phyloP scores from a whole-genome alignment of 2,113 vertebrate genomes.

The Acanthochromis polyacanthus region DNA sequence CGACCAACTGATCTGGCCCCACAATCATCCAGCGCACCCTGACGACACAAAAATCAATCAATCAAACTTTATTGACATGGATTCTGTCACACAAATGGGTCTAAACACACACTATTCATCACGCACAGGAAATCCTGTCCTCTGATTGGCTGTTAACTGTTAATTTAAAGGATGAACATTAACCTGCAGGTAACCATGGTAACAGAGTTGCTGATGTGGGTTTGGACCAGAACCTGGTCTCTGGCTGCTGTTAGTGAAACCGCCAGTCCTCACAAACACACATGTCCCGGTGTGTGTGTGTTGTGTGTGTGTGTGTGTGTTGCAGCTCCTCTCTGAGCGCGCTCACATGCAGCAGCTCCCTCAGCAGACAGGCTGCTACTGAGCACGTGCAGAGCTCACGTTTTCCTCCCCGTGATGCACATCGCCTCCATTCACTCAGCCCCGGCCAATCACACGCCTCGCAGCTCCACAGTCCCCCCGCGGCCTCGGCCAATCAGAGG shows the following conservation, averaged over 20 bases:
- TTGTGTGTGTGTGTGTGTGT: background rate
- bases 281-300: background rate
- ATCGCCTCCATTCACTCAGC: slow-evolving; percentile 24
- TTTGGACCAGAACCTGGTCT: too few relatives aligned
- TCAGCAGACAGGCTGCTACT: background rate
- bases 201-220: background rate
- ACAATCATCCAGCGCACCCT: slow-evolving; percentile 24
- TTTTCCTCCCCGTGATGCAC: slow-evolving; percentile 66
- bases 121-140: background rate
- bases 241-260: background rate
- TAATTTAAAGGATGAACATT: background rate
- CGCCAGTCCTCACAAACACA: background rate
- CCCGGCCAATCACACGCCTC: slow-evolving; percentile 53
- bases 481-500: slow-evolving; percentile 58
- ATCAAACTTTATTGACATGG: too few relatives aligned
- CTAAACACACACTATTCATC: background rate
- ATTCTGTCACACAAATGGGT: too few relatives aligned
- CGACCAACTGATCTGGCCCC: slow-evolving; percentile 34
- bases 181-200: slow-evolving; percentile 11
- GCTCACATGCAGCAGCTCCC: background rate
- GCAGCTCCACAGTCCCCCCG: background rate
- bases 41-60: background rate
- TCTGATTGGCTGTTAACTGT: slow-evolving; percentile 12
- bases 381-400: slow-evolving; percentile 65
- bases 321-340: slow-evolving; percentile 3